Conservation (phyloP, 2,888 invertebrate genomes). For the Coelinius sp. region DNA sequence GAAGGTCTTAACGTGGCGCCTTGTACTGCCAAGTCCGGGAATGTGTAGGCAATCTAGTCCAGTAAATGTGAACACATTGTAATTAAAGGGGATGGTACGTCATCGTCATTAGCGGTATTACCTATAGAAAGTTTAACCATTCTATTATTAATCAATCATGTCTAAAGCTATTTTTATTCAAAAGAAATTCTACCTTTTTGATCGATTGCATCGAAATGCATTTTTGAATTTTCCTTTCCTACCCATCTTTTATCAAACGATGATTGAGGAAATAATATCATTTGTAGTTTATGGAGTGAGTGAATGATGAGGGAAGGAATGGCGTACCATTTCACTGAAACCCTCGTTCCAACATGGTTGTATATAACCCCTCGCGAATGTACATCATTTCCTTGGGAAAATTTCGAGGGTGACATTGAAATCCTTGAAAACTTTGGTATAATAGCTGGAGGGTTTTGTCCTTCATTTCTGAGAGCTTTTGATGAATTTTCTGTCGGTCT, state of each 20-base stretch:
- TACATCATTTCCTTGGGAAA: conserved; percentile 38
- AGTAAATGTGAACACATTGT: conserved; percentile 33
- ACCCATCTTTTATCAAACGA: neutral
- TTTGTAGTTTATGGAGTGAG: neutral
- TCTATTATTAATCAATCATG: neutral
- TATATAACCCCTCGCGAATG: conserved; percentile 15
- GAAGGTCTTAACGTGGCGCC: conserved; percentile 23
- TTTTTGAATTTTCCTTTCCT: neutral
- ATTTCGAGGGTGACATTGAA: conserved; percentile 7
- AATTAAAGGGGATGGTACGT: conserved; percentile 49
- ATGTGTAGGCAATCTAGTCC: neutral
- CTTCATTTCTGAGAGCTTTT: conserved; percentile 3
- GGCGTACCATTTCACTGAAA: neutral
- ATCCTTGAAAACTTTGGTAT: neutral
- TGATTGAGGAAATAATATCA: neutral
- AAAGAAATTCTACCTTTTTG: too few relatives aligned
- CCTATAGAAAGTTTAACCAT: too few relatives aligned
- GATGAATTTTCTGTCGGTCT: neutral
- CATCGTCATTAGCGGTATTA: conserved; percentile 44
- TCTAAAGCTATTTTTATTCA: too few relatives aligned
- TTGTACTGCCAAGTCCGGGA: neutral
- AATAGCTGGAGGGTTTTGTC: neutral
- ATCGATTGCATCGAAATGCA: too few relatives aligned
- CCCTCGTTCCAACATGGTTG: neutral
- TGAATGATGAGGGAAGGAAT: neutral